Percentiles rank a stretch among this genome's conserved stretches.
phyloP scores from a whole-genome alignment of 2,888 invertebrate species.

The Rhimphoctona megacephalus region DNA sequence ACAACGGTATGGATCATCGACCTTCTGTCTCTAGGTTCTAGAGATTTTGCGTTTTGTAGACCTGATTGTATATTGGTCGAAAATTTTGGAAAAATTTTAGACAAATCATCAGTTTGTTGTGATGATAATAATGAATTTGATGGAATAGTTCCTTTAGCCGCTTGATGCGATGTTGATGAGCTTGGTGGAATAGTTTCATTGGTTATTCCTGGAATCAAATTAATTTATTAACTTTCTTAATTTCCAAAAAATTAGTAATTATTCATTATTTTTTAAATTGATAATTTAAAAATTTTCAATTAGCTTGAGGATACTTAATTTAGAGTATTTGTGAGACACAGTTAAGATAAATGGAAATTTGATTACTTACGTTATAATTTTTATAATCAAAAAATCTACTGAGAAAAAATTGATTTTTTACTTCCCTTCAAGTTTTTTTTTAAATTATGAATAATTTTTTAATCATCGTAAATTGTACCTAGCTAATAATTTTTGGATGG shows the following conservation, averaged over 20 bases:
- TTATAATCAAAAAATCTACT: too few species aligned
- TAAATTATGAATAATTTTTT: too few species aligned
- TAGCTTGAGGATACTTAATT: too few species aligned
- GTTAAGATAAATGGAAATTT: too few species aligned
- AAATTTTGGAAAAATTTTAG: not conserved
- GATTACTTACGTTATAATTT: too few species aligned
- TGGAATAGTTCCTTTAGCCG: not conserved
- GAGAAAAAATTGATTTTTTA: too few species aligned
- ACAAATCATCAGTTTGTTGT: not conserved
- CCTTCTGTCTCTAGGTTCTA: not conserved
- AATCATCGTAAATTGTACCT: too few species aligned
- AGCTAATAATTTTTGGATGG: too few species aligned
- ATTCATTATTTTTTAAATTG: too few species aligned
- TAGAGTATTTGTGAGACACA: too few species aligned
- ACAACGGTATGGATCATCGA: conserved; percentile 3
- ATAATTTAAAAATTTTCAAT: too few species aligned
- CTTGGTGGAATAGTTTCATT: not conserved
- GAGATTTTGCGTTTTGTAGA: not conserved
- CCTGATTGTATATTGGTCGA: not conserved
- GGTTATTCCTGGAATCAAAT: not conserved
- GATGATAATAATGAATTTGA: not conserved
- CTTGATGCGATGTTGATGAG: not conserved
- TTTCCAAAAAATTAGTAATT: not conserved
- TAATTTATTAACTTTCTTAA: not conserved
- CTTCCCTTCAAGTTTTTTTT: too few species aligned